Percentiles rank a stretch among this genome's conserved stretches.
phyloP scores from a whole-genome alignment of 1,140 invertebrate genomes.

The Meloidogyne exigua region DNA sequence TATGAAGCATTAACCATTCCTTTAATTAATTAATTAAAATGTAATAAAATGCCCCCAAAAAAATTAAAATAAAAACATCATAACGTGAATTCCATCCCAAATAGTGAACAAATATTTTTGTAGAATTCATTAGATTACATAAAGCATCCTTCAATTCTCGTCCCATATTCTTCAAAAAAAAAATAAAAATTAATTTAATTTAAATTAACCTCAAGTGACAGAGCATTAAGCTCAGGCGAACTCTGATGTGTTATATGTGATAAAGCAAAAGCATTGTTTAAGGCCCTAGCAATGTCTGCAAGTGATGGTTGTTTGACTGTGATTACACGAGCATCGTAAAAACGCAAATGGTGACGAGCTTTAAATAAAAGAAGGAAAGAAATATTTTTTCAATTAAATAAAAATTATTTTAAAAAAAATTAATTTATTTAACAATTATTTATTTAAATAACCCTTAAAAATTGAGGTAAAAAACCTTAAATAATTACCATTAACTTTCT shows the following conservation, averaged over 20 bases:
- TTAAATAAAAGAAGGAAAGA: background rate
- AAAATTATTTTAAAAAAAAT: background rate
- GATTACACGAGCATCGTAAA: conserved; percentile 39
- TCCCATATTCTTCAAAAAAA: conserved; percentile 28
- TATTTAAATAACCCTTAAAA: too few species aligned
- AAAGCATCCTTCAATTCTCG: conserved; percentile 36
- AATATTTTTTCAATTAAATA: too few species aligned
- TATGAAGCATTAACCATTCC: conserved; percentile 43
- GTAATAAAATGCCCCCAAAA: background rate
- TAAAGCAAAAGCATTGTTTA: conserved; percentile 37
- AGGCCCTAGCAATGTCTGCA: conserved; percentile 28
- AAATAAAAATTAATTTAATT: background rate
- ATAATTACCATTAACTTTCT: conserved; percentile 31
- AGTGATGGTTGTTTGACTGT: conserved; percentile 38
- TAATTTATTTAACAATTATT: too few species aligned
- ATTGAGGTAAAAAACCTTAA: background rate
- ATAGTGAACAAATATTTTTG: conserved; percentile 41
- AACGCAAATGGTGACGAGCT: conserved; percentile 38
- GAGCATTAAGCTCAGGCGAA: conserved; percentile 10
- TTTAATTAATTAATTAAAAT: background rate
- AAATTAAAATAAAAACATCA: conserved; percentile 7
- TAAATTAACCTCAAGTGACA: conserved; percentile 13
- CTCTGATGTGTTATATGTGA: conserved; percentile 26
- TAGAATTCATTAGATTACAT: conserved; percentile 27
- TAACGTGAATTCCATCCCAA: conserved; percentile 40